Evolutionary conservation across 1,140 invertebrate species (phyloP).

Genomic region (Brachionus plicatilis): DNA sequence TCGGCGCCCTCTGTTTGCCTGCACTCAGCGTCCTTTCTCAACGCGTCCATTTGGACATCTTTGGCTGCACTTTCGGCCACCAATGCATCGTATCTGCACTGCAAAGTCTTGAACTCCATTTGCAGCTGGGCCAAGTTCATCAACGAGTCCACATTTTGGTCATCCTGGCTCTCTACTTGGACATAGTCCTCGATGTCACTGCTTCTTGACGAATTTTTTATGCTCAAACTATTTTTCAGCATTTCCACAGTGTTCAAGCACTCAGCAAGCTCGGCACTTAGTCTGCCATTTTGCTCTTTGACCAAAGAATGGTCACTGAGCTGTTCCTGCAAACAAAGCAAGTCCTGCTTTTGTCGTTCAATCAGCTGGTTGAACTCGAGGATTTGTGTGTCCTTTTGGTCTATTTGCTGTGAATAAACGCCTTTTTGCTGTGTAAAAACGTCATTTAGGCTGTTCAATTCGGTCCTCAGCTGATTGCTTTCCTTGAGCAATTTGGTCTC

Average conservation of each 20-base stretch:
- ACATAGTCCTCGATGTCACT: background rate
- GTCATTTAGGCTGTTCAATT: slow-evolving; percentile 2
- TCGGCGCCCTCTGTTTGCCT: background rate
- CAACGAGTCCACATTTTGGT: background rate
- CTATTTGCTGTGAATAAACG: background rate
- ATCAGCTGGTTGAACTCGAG: background rate
- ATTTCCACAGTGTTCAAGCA: background rate
- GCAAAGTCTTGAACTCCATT: background rate
- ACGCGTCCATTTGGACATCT: background rate
- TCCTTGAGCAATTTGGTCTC: slow-evolving; percentile 26
- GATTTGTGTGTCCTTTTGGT: background rate
- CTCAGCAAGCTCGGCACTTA: background rate
- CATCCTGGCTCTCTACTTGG: background rate
- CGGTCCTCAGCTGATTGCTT: background rate
- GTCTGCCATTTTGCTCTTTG: background rate
- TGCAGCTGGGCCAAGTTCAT: background rate
- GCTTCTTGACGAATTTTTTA: background rate
- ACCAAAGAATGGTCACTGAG: background rate
- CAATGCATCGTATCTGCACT: background rate
- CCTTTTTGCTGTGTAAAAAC: background rate
- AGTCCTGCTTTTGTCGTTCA: background rate
- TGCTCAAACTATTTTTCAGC: background rate
- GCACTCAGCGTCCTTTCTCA: background rate
- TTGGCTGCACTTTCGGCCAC: background rate
- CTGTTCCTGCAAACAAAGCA: background rate